Conservation (phyloP, 2,113 vertebrate species). For the Sclerurus mexicanus region DNA sequence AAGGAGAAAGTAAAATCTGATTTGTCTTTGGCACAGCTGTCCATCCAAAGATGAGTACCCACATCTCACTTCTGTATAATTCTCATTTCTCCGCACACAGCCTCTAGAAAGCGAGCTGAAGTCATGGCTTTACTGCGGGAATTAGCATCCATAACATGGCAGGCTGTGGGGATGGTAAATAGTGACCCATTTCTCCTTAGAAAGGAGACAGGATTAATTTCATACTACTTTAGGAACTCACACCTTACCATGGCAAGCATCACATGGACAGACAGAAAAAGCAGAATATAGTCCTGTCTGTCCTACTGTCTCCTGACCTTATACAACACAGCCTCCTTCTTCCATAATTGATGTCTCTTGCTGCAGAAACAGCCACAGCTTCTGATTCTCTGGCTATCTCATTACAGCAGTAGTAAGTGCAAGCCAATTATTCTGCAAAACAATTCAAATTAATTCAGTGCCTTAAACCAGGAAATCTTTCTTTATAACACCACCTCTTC, state of each 20-base stretch:
- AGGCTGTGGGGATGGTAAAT: not conserved
- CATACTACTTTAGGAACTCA: not conserved
- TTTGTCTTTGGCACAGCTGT: not conserved
- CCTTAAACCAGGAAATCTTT: not conserved
- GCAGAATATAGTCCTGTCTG: not conserved
- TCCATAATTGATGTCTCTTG: not conserved
- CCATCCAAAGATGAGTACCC: not conserved
- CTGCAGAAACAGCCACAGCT: not conserved
- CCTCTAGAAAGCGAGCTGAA: not conserved
- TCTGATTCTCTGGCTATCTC: not conserved
- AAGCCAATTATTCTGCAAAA: not conserved
- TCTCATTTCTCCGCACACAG: not conserved
- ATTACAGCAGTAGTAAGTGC: not conserved
- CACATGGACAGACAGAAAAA: not conserved
- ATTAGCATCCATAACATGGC: not conserved
- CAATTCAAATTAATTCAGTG: not conserved
- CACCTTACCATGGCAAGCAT: not conserved
- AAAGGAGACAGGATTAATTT: not conserved
- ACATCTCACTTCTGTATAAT: not conserved
- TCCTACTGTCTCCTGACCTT: not conserved
- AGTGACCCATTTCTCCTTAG: not conserved
- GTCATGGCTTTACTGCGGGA: not conserved
- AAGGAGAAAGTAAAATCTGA: conserved; percentile 11
- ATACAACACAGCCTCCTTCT: not conserved
- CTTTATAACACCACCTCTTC: not conserved